Evolutionary conservation across 2,888 invertebrate genomes (phyloP).

Genomic region (Rhagonycha lutea): DNA sequence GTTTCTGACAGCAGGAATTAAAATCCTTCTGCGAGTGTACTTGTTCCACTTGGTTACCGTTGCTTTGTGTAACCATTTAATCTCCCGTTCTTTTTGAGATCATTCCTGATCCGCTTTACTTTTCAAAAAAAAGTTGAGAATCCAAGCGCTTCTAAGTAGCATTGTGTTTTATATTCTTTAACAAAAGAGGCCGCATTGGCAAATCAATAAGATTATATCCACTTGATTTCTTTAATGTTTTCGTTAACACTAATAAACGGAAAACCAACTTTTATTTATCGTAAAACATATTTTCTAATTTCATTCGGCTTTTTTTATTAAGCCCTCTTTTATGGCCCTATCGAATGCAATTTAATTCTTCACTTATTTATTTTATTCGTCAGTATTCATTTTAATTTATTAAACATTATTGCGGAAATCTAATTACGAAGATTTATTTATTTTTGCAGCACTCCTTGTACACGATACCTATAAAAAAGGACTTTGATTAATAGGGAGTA

Average conservation of each 20-base stretch:
- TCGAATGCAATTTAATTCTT: background rate
- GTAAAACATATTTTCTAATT: slow-evolving; percentile 7
- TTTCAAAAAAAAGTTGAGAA: slow-evolving; percentile 26
- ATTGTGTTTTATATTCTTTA: slow-evolving; percentile 29
- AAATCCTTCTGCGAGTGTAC: slow-evolving; percentile 26
- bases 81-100: slow-evolving; percentile 30
- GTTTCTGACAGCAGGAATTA: slow-evolving; percentile 29
- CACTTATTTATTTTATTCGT: background rate
- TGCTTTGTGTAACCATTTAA: slow-evolving; percentile 32
- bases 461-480: slow-evolving; percentile 15
- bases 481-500: slow-evolving; percentile 41
- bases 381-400: background rate
- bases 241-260: slow-evolving; percentile 26
- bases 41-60: slow-evolving; percentile 31
- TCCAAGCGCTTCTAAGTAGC: slow-evolving; percentile 27
- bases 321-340: background rate
- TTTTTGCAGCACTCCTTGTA: background rate
- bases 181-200: slow-evolving; percentile 28
- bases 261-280: slow-evolving; percentile 20
- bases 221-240: slow-evolving; percentile 30
- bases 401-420: background rate
- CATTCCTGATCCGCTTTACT: slow-evolving; percentile 32
- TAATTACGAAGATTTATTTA: background rate
- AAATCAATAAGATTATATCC: slow-evolving; percentile 30
- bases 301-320: slow-evolving; percentile 11